Evolutionary conservation across 2,888 invertebrate species (phyloP).

Genomic region (Dusona sp.): DNA sequence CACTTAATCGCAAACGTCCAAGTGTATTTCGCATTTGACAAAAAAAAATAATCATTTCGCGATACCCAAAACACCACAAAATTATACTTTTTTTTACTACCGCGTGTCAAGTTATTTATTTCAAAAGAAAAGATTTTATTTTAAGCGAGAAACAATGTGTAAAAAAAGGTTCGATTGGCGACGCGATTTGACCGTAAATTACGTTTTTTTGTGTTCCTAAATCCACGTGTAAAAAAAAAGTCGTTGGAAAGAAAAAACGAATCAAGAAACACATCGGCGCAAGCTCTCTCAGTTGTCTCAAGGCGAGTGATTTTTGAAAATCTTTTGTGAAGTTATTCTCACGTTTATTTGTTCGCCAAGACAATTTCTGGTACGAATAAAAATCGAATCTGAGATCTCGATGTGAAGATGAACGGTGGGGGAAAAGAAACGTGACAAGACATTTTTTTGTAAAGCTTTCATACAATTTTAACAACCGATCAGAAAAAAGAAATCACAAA

Average conservation of each 20-base stretch:
- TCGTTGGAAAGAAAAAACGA: constrained; percentile 20
- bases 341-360: not conserved
- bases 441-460: constrained; percentile 1
- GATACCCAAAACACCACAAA: constrained; percentile 17
- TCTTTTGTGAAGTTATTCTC: not conserved
- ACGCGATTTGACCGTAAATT: constrained; percentile 41
- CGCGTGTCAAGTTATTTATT: constrained; percentile 64
- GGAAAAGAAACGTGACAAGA: not conserved
- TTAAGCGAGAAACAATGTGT: constrained; percentile 28
- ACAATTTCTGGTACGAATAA: not conserved
- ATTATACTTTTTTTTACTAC: constrained; percentile 23
- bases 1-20: constrained; percentile 30
- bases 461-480: not conserved
- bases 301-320: constrained; percentile 64
- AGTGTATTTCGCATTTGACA: constrained; percentile 18
- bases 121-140: constrained; percentile 51
- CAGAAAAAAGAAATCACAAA: not conserved
- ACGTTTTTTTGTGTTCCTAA: constrained; percentile 28
- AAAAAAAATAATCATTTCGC: not conserved
- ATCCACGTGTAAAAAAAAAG: constrained; percentile 14
- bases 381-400: not conserved
- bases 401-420: not conserved
- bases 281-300: constrained; percentile 43
- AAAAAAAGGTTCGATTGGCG: constrained; percentile 40
- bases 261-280: constrained; percentile 45